phyloP scores from a whole-genome alignment of 2,113 vertebrate genomes.

The Periophthalmodon schlosseri region DNA sequence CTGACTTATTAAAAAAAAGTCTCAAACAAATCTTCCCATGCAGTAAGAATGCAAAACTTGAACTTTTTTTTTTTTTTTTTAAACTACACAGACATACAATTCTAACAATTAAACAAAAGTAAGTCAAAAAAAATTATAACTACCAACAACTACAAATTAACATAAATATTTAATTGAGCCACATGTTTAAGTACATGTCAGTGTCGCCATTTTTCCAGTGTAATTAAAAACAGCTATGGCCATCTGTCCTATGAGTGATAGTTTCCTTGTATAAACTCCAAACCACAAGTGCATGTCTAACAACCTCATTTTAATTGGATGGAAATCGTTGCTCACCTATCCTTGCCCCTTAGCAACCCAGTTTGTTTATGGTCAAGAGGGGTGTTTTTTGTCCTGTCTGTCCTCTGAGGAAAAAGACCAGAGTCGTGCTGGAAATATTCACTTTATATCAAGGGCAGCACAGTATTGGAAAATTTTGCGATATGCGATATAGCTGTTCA shows the following conservation, averaged over 20 bases:
- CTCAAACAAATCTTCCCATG: too few species aligned
- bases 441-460: not conserved
- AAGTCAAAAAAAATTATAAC: too few species aligned
- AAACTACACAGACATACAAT: too few species aligned
- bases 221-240: not conserved
- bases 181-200: not conserved
- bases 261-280: not conserved
- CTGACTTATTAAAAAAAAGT: too few species aligned
- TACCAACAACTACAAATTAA: too few species aligned
- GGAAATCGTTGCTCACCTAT: not conserved
- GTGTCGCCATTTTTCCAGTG: not conserved
- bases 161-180: too few species aligned
- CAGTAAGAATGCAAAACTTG: too few species aligned
- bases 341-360: not conserved
- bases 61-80: too few species aligned
- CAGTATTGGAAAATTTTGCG: too few species aligned
- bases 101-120: too few species aligned
- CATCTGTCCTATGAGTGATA: not conserved
- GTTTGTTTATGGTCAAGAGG: not conserved
- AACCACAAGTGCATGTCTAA: not conserved
- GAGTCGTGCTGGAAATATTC: not conserved
- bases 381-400: not conserved
- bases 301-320: not conserved
- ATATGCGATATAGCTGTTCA: too few species aligned
- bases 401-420: not conserved